Evolutionary conservation across 37 sponge, comb jelly and placozoan species (phyloP).

Genomic region (Chondrosia reniformis): DNA sequence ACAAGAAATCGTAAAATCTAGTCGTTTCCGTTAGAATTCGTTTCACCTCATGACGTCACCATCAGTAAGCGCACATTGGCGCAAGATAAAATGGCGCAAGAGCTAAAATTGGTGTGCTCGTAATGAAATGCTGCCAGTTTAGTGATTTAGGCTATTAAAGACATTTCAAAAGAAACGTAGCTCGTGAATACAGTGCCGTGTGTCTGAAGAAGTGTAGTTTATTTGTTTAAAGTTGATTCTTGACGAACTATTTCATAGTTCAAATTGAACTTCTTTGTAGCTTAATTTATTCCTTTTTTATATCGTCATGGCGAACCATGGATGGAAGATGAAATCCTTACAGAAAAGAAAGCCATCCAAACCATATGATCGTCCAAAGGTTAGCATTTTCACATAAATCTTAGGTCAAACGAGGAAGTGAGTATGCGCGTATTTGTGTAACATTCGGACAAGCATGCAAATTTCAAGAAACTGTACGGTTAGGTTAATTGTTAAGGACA

Average conservation of each 20-base stretch:
- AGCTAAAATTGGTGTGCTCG: not conserved
- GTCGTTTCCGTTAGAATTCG: too few species aligned
- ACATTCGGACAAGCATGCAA: not conserved
- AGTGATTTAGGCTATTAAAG: too few species aligned
- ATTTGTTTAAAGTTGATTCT: too few species aligned
- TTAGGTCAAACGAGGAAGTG: not conserved
- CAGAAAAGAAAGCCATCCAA: conserved; percentile 17
- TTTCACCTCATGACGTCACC: not conserved
- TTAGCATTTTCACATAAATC: not conserved
- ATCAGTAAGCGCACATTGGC: not conserved
- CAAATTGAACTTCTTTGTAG: too few species aligned
- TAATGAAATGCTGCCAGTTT: not conserved
- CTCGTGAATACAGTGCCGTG: too few species aligned
- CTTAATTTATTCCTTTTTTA: too few species aligned
- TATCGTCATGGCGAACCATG: not conserved
- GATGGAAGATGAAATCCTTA: conserved; percentile 22
- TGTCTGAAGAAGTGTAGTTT: too few species aligned
- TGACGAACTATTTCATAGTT: too few species aligned
- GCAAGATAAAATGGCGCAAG: not conserved
- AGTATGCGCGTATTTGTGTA: too few species aligned
- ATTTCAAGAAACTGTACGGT: not conserved
- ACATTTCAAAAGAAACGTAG: too few species aligned
- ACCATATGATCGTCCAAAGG: conserved; percentile 51
- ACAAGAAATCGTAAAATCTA: too few species aligned
- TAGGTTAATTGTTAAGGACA: not conserved